Evolutionary conservation across 2,113 vertebrate species (phyloP).

Genomic region (Nestor notabilis): DNA sequence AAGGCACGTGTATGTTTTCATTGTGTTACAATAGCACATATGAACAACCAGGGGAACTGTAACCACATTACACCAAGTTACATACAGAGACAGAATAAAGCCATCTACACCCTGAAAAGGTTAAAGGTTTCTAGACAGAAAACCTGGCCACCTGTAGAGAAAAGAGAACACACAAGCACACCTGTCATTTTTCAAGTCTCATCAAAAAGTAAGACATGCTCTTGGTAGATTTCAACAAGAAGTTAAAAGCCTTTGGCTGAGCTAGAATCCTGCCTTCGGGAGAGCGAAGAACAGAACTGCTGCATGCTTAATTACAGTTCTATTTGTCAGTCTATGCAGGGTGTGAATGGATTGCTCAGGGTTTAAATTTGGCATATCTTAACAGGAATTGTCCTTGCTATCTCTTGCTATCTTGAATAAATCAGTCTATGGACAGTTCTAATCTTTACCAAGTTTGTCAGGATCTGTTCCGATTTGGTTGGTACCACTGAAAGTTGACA

Average conservation of each 20-base stretch:
- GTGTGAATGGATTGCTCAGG: neutral
- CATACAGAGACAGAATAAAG: neutral
- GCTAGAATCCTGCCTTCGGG: neutral
- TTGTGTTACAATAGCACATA: fast-evolving
- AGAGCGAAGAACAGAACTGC: neutral
- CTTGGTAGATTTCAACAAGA: neutral
- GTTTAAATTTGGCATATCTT: neutral
- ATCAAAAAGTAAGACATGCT: neutral
- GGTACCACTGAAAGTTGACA: neutral
- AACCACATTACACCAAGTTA: neutral
- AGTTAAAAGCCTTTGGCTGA: neutral
- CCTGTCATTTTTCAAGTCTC: neutral
- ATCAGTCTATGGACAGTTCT: conserved; percentile 14
- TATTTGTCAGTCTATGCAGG: neutral
- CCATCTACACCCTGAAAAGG: neutral
- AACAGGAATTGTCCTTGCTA: conserved; percentile 11
- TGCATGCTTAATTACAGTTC: neutral
- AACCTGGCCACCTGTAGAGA: neutral
- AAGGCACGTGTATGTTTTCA: neutral
- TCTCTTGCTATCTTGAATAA: conserved; percentile 48
- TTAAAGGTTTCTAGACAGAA: neutral
- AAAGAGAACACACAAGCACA: neutral
- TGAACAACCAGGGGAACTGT: neutral
- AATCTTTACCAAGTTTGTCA: conserved; percentile 26
- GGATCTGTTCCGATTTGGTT: conserved; percentile 25